Conservation (phyloP, 2,888 invertebrate species). For the Caenorhabditis sp. region DNA sequence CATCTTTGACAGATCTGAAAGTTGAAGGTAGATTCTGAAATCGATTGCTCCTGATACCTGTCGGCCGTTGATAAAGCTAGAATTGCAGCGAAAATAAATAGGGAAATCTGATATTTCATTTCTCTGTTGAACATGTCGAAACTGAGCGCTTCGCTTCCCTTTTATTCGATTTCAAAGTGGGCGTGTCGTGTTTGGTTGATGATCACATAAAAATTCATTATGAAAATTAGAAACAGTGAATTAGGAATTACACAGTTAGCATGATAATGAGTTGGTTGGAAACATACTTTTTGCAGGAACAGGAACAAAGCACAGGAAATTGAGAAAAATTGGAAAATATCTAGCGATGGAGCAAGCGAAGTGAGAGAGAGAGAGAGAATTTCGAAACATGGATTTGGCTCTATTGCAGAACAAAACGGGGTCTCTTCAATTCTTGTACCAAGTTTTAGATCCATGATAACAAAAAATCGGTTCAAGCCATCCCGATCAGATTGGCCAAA, state of each 20-base stretch:
- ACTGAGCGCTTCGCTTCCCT: not conserved
- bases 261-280: conserved; percentile 31
- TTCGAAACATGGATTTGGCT: too few relatives aligned
- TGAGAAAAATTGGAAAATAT: not conserved
- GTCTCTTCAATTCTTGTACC: not conserved
- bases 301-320: conserved; percentile 26
- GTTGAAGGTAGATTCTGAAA: not conserved
- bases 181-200: too few relatives aligned
- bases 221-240: conserved; percentile 37
- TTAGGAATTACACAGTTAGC: conserved; percentile 33
- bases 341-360: conserved; percentile 36
- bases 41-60: not conserved
- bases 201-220: conserved; percentile 41
- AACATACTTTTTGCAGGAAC: conserved; percentile 19
- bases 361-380: conserved; percentile 1
- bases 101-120: conserved; percentile 27
- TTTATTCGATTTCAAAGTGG: conserved; percentile 2
- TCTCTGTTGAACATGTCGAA: not conserved
- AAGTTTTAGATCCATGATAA: not conserved
- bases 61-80: not conserved
- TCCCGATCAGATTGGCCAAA: too few relatives aligned
- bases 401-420: too few relatives aligned
- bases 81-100: conserved; percentile 23
- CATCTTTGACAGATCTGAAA: not conserved
- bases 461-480: too few relatives aligned